Evolutionary conservation across 2,113 vertebrate species (phyloP), one percentile per base, ranked within the genome.

Genomic region (Ascaphus truei): DNA sequence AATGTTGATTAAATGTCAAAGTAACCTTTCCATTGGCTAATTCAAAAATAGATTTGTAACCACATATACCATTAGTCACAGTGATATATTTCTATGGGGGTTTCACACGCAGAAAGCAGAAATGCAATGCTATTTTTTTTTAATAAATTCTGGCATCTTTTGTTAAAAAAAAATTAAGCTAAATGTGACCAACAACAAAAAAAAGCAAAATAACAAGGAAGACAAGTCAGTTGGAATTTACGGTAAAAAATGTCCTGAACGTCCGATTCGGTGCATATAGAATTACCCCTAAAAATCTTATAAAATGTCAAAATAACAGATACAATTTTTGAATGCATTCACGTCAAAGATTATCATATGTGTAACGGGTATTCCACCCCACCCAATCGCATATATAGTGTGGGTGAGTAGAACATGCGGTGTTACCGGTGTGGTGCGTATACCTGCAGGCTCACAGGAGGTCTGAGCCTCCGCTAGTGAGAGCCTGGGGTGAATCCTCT

Each of bases 1-100:
- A 45, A 68, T 59, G 65, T 68, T 68, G 65, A 68, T 68, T 68
- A 68, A 59, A 68, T 68, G 65, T 59, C 65, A 68, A 68, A 58
- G 65, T 68, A 59, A 68, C 65, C 65, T 68, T 68, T 68, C 43
- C 41, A 68, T 68, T 68, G 65, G 65, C 55, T 68, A 68, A 30
- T 58, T 36, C 55, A 37, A 59, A 56, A 68, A 59, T 68, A 48
- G 39, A 48, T 59, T 58, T 59, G 23, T 51, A 68, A 50, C 31
- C 33, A 8, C 37, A 29, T 22, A 25, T 43, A 22, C 62, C 34
- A 41, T 55, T 22, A 50, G 30, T 62, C 50, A 43, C 41, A 50
- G 22, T 50, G 43, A 62, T 62, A 41, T 48, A 50, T 47, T 23
- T 64, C 20, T 64, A 34, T 52, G n/a, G 47, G 62, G 62, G 52